A percentile compares a stretch with the other conserved stretches of the same genome.
phyloP scores from a whole-genome alignment of 2,113 vertebrate genomes.

The Axis porcinus region DNA sequence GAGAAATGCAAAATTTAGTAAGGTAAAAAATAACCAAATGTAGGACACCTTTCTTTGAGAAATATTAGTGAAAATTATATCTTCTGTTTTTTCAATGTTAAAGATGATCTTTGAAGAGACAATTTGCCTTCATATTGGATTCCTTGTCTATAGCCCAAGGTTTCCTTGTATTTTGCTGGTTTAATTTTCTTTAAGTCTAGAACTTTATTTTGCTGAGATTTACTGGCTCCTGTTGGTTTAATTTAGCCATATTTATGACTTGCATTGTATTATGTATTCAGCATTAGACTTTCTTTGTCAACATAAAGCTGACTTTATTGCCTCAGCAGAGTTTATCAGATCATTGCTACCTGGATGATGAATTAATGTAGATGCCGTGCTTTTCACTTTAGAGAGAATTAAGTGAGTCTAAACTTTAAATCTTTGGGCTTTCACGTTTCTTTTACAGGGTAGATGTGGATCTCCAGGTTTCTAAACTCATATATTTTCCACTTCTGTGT shows the following conservation, averaged over 20 bases:
- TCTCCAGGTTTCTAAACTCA: background rate
- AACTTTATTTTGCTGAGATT: background rate
- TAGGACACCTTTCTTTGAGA: background rate
- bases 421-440: background rate
- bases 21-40: background rate
- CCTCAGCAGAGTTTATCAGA: background rate
- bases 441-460: background rate
- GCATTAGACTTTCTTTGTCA: background rate
- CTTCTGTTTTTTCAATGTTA: background rate
- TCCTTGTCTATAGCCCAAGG: background rate
- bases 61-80: background rate
- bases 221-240: background rate
- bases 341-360: background rate
- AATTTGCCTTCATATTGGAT: background rate
- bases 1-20: background rate
- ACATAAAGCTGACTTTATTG: background rate
- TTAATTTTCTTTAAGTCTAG: background rate
- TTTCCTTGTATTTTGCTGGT: background rate
- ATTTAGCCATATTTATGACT: background rate
- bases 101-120: background rate
- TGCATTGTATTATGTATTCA: background rate
- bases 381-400: background rate
- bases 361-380: background rate
- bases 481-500: background rate
- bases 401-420: background rate